Percentiles rank a stretch among this genome's conserved stretches.
phyloP scores from a whole-genome alignment of 2,888 invertebrate species.

The Cephus rjabovi region DNA sequence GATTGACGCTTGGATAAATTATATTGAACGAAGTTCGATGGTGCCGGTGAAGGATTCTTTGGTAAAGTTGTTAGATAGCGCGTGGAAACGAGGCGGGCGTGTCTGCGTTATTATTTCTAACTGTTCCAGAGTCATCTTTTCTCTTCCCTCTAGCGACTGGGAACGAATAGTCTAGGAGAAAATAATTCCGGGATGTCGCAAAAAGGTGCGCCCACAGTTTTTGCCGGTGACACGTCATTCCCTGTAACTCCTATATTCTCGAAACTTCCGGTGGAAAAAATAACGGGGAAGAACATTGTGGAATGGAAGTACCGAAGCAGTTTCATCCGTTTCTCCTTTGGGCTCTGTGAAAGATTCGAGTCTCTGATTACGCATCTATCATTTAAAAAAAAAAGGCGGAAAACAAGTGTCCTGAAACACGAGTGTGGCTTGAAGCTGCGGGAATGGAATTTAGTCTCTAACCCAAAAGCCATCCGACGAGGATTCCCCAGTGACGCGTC shows the following conservation, averaged over 20 bases:
- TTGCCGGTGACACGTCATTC: slow-evolving; percentile 37
- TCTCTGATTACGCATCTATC: not conserved
- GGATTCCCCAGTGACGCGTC: not conserved
- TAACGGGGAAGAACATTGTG: not conserved
- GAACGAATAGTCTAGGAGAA: slow-evolving; percentile 9
- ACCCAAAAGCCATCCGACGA: not conserved
- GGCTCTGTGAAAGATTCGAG: not conserved
- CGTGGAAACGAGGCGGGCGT: not conserved
- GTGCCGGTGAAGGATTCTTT: not conserved
- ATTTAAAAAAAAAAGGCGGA: no score
- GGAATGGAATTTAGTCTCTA: not conserved
- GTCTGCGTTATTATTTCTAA: not conserved
- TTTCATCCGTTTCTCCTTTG: not conserved
- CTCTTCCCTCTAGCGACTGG: not conserved
- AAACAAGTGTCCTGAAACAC: not conserved
- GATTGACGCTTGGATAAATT: not conserved
- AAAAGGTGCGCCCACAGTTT: slow-evolving; percentile 26
- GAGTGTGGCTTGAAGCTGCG: not conserved
- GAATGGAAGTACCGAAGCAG: not conserved
- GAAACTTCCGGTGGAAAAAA: not conserved
- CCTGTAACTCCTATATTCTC: slow-evolving; percentile 14
- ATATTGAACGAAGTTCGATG: not conserved
- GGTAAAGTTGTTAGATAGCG: not conserved
- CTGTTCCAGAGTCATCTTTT: not conserved
- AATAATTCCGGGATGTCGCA: slow-evolving; percentile 12